These are phyloP conservation scores for Mellilla xanthometata DNA, from an alignment of 2,888 invertebrate genomes.

Conservation along the genomic window DNA sequence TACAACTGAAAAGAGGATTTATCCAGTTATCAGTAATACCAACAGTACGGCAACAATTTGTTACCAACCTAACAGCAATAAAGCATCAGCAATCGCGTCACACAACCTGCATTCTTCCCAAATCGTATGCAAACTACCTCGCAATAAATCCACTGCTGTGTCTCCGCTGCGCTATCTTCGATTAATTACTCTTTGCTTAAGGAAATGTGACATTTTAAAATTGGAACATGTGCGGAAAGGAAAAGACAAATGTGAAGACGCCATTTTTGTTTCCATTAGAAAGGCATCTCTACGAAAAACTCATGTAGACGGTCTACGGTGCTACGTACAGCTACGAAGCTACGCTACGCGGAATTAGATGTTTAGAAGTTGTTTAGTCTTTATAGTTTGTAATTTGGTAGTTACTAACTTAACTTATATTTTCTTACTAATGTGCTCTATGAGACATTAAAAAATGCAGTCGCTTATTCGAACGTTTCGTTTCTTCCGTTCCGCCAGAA, in stretches of 20 bases:
- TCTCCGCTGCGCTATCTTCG: constrained; percentile 20
- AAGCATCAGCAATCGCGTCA: constrained; percentile 22
- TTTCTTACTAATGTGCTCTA: not conserved
- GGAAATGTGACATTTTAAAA: not conserved
- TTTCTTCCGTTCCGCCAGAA: constrained; percentile 30
- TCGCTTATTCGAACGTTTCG: constrained; percentile 30
- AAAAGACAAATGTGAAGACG: no score
- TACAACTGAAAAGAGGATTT: no score
- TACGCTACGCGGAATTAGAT: constrained; percentile 4
- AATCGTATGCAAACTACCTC: constrained; percentile 17
- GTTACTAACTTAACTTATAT: no score
- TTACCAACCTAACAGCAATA: constrained; percentile 19
- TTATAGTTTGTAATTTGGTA: no score
- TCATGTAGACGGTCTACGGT: constrained; percentile 10
- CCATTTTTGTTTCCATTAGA: no score
- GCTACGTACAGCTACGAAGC: constrained; percentile 14
- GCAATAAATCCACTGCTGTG: constrained; percentile 20
- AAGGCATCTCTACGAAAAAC: no score
- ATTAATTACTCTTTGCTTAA: constrained; percentile 1
- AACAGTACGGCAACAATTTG: constrained; percentile 4
- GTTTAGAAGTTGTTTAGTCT: no score
- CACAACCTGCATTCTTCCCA: constrained; percentile 20
- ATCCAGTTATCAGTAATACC: not conserved
- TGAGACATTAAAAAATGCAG: constrained; percentile 42
- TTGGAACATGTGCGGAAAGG: not conserved